Conservation (phyloP, 2,113 vertebrate genomes). For the Thoracochromis brauschi region DNA sequence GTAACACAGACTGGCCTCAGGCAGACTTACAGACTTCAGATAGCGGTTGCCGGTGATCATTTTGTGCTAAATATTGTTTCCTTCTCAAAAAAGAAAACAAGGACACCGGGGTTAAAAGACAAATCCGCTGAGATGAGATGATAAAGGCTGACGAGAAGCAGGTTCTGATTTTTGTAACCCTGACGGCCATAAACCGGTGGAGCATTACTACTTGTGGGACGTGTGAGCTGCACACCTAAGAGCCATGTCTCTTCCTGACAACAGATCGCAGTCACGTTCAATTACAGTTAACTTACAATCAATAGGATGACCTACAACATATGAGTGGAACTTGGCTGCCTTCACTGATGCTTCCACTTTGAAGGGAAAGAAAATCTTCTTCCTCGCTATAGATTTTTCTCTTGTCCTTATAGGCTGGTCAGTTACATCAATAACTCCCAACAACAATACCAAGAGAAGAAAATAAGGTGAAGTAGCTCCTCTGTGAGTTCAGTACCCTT, state of each 20-base stretch:
- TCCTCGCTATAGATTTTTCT: constrained; percentile 41
- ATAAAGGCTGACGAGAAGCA: not conserved
- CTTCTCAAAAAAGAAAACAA: not conserved
- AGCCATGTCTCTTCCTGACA: constrained; percentile 53
- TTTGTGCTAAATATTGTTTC: constrained; percentile 8
- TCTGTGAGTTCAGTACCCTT: constrained; percentile 32
- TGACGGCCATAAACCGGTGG: constrained; percentile 5
- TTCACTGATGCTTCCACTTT: constrained; percentile 53
- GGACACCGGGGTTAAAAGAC: not conserved
- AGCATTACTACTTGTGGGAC: not conserved
- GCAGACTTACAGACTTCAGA: constrained; percentile 29
- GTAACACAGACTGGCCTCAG: not conserved
- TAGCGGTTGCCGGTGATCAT: not conserved
- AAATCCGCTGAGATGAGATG: not conserved
- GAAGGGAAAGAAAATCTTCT: constrained; percentile 43
- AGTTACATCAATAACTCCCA: constrained; percentile 63
- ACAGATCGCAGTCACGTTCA: constrained; percentile 37
- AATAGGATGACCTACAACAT: constrained; percentile 61
- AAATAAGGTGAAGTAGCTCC: constrained; percentile 41
- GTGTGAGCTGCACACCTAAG: not conserved
- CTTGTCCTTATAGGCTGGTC: constrained; percentile 39
- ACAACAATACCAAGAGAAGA: constrained; percentile 44
- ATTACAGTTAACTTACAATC: constrained; percentile 62
- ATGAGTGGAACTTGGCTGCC: constrained; percentile 57
- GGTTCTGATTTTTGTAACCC: not conserved